Evolutionary conservation across 2,797 vertebrate species (phyloP), one percentile per base, ranked within the genome.

Genomic region (Numenius phaeopus): DNA sequence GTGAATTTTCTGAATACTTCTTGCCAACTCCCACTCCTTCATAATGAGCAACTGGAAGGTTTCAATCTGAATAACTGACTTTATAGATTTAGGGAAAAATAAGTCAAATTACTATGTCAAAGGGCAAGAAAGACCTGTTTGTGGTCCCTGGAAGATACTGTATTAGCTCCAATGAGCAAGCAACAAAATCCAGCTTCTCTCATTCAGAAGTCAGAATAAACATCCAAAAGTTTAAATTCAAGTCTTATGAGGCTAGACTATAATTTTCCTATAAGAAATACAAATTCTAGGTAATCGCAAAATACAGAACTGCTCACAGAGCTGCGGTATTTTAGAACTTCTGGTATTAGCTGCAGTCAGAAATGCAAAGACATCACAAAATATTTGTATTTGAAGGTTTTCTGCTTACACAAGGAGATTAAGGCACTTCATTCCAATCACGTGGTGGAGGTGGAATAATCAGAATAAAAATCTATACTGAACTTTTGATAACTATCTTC

Each of bases 81-180:
- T 76, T 1, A 73, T 7, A 93, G 71, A 94, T 89, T 91, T 91
- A 76, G 71, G 90, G 94, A 96, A 96, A 97, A 94, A 89, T 64
- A 95, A 94, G 70, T 89, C 59, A 85, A 92, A n/a, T 83, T 64
- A 37, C 32, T 58, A 50, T 21, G 9, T 75, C 46, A 86, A 80
- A 94, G n/a, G 52, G 46, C 11, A 83, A 79, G 72, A 85, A 90
- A 85, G n/a, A 32, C 79, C 49, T 89, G 23, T 58, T 92, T 86
- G 22, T 66, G 22, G 10, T 72, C 12, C 79, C 39, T 49, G 54
- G 26, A 92, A 75, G 79, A 80, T 29, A 87, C 10, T 16, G 8
- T 44, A 40, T 46, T 58, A 22, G 24, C 8, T 81, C 23, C 40
- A 54, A 32, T 9, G 7, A 81, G 17, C 69, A 81, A 90, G 49